Conservation (phyloP, 2,113 vertebrate species). For the Platichthys flesus region DNA sequence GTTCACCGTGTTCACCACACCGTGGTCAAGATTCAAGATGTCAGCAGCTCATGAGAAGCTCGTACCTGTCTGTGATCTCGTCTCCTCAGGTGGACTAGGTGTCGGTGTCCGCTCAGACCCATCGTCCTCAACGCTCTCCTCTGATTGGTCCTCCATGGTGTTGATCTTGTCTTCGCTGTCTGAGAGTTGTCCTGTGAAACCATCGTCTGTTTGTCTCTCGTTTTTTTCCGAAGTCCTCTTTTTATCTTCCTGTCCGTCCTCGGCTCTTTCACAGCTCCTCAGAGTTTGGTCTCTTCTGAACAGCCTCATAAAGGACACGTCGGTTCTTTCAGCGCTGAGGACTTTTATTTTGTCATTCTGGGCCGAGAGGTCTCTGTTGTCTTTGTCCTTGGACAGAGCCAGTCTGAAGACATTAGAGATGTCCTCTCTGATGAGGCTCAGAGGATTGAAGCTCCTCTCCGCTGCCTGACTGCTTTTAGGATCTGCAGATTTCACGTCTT, state of each 20-base stretch:
- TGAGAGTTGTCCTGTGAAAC: neutral
- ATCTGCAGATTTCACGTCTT: neutral
- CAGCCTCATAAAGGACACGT: neutral
- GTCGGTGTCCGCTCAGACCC: neutral
- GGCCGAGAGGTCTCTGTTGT: neutral
- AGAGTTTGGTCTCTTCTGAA: slow-evolving; percentile 13
- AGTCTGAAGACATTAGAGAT: slow-evolving; percentile 49
- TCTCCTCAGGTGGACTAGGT: neutral
- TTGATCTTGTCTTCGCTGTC: neutral
- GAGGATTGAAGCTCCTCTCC: neutral
- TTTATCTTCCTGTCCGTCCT: neutral
- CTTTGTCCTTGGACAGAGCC: slow-evolving; percentile 27
- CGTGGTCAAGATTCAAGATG: too few relatives aligned
- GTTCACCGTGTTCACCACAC: too few relatives aligned
- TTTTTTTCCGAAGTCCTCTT: neutral
- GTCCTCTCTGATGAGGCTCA: slow-evolving; percentile 50
- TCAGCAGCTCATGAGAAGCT: too few relatives aligned
- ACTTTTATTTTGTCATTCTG: neutral
- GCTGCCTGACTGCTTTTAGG: neutral
- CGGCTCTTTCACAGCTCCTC: neutral
- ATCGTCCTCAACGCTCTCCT: neutral
- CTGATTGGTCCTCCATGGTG: neutral
- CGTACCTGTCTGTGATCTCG: slow-evolving; percentile 6
- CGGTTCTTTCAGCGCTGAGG: neutral
- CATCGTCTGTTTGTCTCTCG: neutral